Conservation (phyloP, 53 echinoderm and acorn worm genomes). For the Stichopus horrens region DNA sequence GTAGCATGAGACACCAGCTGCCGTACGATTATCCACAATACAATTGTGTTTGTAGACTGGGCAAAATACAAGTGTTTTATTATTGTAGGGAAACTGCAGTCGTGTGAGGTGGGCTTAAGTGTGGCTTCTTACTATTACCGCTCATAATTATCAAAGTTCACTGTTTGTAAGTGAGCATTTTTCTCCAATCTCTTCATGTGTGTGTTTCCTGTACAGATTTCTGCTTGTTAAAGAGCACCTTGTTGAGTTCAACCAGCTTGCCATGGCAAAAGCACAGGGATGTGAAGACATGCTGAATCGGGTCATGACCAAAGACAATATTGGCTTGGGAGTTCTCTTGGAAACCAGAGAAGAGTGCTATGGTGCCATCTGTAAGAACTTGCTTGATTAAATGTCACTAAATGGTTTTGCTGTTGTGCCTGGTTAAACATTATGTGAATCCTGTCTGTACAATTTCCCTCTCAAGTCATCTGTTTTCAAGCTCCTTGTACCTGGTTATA, state of each 20-base stretch:
- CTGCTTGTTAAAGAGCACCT: conserved; percentile 90
- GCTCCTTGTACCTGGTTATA: no score
- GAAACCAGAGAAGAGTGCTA: conserved; percentile 91
- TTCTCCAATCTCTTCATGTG: no score
- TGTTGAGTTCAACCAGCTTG: conserved; percentile 95
- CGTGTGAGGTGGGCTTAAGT: no score
- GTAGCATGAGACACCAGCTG: no score
- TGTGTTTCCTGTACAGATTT: conserved; percentile 60
- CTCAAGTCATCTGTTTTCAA: no score
- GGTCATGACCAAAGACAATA: conserved; percentile 99
- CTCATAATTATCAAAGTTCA: background rate
- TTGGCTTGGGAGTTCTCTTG: conserved; percentile 82
- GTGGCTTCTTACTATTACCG: no score
- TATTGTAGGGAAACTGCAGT: no score
- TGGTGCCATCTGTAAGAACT: conserved; percentile 69
- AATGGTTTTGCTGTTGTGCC: background rate
- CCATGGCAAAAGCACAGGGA: conserved; percentile 98
- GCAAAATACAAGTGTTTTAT: no score
- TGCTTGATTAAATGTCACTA: background rate
- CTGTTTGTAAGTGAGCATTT: background rate
- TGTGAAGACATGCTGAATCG: conserved; percentile 99
- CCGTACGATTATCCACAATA: no score
- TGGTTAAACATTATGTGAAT: no score
- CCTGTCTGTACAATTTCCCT: no score
- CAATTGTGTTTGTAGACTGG: no score